Evolutionary conservation across 2,113 vertebrate species (phyloP).

Genomic region (Odobenus rosmarus): DNA sequence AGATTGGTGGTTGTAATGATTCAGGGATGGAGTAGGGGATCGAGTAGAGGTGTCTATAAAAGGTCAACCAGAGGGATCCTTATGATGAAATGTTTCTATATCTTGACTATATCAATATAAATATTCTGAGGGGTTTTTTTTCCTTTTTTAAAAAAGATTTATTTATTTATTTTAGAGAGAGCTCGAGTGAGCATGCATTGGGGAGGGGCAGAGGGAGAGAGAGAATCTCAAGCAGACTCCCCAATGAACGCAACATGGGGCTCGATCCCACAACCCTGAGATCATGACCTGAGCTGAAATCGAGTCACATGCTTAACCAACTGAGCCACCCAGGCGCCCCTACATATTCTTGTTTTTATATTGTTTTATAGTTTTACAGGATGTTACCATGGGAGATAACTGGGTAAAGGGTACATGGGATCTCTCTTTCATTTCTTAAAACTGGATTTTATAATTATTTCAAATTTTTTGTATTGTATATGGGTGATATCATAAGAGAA

Average conservation of each 20-base stretch:
- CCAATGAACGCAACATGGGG: neutral
- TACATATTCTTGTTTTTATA: neutral
- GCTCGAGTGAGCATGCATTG: neutral
- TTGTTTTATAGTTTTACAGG: neutral
- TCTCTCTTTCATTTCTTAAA: neutral
- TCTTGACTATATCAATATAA: slow-evolving; percentile 16
- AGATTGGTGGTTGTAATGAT: neutral
- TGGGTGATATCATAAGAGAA: neutral
- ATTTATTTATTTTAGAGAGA: neutral
- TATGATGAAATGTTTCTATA: neutral
- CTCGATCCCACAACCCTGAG: neutral
- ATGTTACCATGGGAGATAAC: neutral
- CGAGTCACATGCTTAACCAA: neutral
- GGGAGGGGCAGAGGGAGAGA: neutral
- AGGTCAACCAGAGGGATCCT: neutral
- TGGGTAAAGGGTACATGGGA: neutral
- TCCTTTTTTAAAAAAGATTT: neutral
- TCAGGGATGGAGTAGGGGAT: neutral
- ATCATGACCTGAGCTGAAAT: neutral
- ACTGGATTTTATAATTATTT: neutral
- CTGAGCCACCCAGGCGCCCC: neutral
- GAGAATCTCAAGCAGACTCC: neutral
- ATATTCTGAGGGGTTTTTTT: neutral
- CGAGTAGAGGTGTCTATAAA: neutral
- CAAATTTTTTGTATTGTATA: slow-evolving; percentile 11